A percentile compares a stretch with the other conserved stretches of the same genome.
phyloP scores from a whole-genome alignment of 2,797 vertebrate species.

The Peromyscus nudipes region DNA sequence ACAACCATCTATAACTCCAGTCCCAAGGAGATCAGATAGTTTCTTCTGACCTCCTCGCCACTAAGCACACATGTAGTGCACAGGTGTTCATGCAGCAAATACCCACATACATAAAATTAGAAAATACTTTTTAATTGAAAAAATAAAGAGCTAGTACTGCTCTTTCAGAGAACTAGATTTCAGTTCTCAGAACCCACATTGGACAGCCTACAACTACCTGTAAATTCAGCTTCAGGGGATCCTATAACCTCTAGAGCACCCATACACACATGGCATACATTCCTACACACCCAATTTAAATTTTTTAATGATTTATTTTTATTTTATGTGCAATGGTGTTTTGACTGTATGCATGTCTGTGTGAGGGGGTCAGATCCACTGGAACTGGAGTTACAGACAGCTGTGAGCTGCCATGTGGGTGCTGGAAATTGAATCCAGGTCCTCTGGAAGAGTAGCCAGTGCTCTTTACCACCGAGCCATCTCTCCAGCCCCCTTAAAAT shows the following conservation, averaged over 20 bases:
- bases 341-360: no score
- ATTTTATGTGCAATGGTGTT: no score
- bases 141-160: not conserved
- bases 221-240: not conserved
- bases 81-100: not conserved
- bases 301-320: no score
- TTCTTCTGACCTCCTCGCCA: not conserved
- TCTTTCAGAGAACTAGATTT: not conserved
- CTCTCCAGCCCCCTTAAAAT: not conserved
- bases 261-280: not conserved
- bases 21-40: not conserved
- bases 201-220: not conserved
- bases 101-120: not conserved
- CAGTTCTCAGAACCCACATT: not conserved
- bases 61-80: not conserved
- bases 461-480: no score
- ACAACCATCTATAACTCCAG: not conserved
- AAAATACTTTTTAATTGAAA: not conserved
- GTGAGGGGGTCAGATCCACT: no score
- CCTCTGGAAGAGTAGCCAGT: no score
- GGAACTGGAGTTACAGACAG: no score
- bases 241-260: not conserved
- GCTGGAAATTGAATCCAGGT: no score
- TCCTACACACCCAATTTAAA: not conserved
- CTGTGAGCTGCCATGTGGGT: no score